These are phyloP conservation scores for Thalassoma bifasciatum DNA, from an alignment of 2,113 vertebrate species.

Conservation along the genomic window DNA sequence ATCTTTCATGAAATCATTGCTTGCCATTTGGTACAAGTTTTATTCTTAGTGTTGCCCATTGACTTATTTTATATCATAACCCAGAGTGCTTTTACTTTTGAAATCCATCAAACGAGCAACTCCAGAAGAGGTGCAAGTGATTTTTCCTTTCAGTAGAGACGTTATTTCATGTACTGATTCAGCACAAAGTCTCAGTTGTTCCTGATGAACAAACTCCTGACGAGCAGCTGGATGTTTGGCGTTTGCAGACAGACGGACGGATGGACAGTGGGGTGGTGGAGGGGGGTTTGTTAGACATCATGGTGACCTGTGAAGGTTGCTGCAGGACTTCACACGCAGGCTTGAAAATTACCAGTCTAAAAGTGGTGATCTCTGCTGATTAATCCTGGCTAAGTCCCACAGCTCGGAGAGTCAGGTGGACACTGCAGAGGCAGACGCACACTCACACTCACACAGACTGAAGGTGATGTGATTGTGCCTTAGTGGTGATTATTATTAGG, in stretches of 20 bases:
- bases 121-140: too few relatives aligned
- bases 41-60: too few relatives aligned
- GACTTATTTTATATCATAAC: too few relatives aligned
- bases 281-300: conserved; percentile 3
- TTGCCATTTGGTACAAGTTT: too few relatives aligned
- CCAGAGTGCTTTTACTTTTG: too few relatives aligned
- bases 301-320: conserved; percentile 49
- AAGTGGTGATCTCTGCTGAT: conserved; percentile 68
- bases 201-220: background rate
- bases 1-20: too few relatives aligned
- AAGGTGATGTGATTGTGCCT: conserved; percentile 14
- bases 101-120: too few relatives aligned
- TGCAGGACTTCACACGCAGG: conserved; percentile 53
- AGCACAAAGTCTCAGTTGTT: too few relatives aligned
- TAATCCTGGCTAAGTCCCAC: conserved; percentile 73
- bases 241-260: background rate
- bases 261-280: too few relatives aligned
- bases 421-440: background rate
- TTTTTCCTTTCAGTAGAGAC: too few relatives aligned
- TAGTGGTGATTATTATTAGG: background rate
- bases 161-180: too few relatives aligned
- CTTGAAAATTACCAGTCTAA: conserved; percentile 66
- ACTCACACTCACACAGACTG: background rate
- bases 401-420: conserved; percentile 52
- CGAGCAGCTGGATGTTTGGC: background rate